phyloP scores from a whole-genome alignment of 2,888 invertebrate species.

The Theristus sp. region DNA sequence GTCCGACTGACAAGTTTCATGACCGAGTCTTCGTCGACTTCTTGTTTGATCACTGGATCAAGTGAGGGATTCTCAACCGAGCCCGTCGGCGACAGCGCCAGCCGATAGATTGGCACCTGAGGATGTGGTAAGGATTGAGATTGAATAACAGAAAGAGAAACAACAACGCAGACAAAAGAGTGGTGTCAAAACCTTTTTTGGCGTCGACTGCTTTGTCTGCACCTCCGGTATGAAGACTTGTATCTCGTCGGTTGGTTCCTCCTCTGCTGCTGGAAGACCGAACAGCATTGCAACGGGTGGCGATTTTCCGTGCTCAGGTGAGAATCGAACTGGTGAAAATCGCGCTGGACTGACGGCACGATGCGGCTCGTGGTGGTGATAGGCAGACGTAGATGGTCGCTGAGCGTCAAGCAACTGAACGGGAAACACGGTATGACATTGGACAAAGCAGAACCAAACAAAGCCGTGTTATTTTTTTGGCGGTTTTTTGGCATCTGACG shows the following conservation, averaged over 20 bases:
- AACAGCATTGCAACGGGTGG: background rate
- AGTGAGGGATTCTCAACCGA: background rate
- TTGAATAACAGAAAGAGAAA: background rate
- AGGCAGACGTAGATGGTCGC: too few relatives aligned
- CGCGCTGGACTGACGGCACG: background rate
- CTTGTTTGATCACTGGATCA: background rate
- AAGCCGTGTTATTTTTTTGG: too few relatives aligned
- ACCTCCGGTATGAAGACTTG: background rate
- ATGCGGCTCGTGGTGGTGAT: too few relatives aligned
- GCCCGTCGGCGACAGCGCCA: background rate
- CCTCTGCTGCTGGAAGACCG: background rate
- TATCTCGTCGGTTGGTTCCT: background rate
- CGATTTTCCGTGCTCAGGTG: background rate
- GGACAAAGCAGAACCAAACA: too few relatives aligned
- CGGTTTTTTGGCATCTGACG: too few relatives aligned
- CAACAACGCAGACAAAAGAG: too few relatives aligned
- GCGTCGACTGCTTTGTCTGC: background rate
- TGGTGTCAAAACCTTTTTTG: too few relatives aligned
- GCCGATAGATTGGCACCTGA: slow-evolving; percentile 1
- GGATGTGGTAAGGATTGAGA: too few relatives aligned
- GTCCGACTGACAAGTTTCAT: too few relatives aligned
- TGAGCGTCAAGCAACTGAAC: too few relatives aligned
- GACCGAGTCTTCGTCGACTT: too few relatives aligned
- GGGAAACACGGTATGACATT: too few relatives aligned
- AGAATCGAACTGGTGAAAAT: slow-evolving; percentile 1